Evolutionary conservation across 2,797 vertebrate genomes (phyloP).

Genomic region (Balearica regulorum): DNA sequence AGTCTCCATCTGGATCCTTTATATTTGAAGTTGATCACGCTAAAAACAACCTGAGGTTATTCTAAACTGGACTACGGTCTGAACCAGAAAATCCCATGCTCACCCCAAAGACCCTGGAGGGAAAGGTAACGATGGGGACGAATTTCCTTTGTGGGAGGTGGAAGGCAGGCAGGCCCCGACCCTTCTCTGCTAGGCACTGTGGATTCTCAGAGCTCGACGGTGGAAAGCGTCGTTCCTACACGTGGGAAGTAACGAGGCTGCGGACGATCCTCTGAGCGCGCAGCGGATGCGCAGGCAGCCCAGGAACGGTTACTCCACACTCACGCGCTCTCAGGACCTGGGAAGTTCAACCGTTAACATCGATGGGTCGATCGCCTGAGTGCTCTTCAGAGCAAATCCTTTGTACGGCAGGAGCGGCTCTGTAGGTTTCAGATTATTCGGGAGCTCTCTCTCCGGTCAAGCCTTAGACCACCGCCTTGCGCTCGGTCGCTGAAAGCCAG

Average conservation of each 20-base stretch:
- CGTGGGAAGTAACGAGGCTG: not conserved
- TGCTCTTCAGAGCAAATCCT: constrained; percentile 27
- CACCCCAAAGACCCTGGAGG: constrained; percentile 17
- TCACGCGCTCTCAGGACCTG: not conserved
- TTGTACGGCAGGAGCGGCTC: not conserved
- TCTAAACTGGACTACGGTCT: constrained; percentile 55
- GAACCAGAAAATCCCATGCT: constrained; percentile 54
- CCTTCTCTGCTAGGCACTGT: constrained; percentile 14
- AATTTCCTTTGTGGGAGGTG: not conserved
- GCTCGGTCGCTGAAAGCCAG: not conserved
- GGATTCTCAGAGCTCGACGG: not conserved
- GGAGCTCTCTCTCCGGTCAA: not conserved
- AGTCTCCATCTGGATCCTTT: constrained; percentile 59
- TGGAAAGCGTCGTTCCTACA: not conserved
- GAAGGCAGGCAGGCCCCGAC: constrained; percentile 22
- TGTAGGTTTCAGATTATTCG: not conserved
- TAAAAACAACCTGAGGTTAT: constrained; percentile 75
- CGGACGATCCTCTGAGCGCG: not conserved
- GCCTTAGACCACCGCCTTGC: not conserved
- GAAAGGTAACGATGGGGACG: not conserved
- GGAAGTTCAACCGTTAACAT: not conserved
- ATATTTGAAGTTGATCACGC: constrained; percentile 46
- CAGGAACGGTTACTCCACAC: accelerated
- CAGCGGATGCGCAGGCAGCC: not conserved
- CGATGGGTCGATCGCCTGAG: not conserved